Evolutionary conservation across 2,113 vertebrate species (phyloP), one percentile per base, ranked within the genome.

Genomic region (Daubentonia madagascariensis): DNA sequence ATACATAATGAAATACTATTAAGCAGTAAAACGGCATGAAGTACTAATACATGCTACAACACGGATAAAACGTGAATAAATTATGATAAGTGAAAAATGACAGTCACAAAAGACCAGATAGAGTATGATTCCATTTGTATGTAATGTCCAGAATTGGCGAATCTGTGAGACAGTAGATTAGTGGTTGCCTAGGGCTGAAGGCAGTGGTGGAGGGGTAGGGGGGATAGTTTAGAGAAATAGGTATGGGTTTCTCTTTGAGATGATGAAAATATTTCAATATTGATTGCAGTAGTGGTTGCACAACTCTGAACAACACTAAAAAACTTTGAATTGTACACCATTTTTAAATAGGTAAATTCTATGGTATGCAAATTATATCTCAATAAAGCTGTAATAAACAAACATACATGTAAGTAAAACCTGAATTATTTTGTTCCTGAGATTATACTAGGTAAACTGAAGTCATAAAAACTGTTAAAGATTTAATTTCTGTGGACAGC

Each of bases 401-500:
- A 88, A 95, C 79, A n/a, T 57, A 81, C 14, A 57, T 57, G n/a
- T 57, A 92, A 80, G 79, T 43, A 76, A 95, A 92, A 93, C 75
- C 94, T 63, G 78, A 61, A 72, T 68, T 40, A n/a, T 32, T 91
- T 78, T 93, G 37, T 67, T 67, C 52, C 45, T 72, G 17, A 57
- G 59, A 86, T 78, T 78, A 85, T 1, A 85, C 2, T 61, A 57
- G 5, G 17, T 94, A 67, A 72, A 11, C 7, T 72, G 50, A 94
- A 92, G 22, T 68, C 54, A 78, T 28, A 45, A 72, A 68, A 91
- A 89, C 3, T 54, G 28, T 22, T 68, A 43, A 43, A 75, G 14
- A 86, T n/a, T 75, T 89, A 3, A 73, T 81, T 92, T 85, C 37
- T 79, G 2, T 17, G 6, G 32, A 30, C 35, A 67, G 11, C 2